Evolutionary conservation across 1,140 invertebrate species (phyloP).

Genomic region (Cotesia vestalis): DNA sequence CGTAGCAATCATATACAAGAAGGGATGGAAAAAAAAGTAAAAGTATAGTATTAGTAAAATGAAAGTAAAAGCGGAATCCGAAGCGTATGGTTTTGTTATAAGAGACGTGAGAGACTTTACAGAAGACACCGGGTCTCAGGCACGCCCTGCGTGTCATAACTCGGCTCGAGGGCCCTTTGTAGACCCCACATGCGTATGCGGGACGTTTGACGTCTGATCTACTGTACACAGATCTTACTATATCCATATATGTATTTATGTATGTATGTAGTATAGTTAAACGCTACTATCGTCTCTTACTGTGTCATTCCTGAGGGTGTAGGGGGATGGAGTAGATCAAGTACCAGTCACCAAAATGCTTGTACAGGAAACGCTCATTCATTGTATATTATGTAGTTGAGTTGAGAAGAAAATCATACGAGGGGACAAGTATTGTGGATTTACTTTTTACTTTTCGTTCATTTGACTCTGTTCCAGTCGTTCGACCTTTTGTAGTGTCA

Average conservation of each 20-base stretch:
- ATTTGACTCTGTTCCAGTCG: not conserved
- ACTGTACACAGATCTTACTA: not conserved
- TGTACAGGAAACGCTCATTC: no score
- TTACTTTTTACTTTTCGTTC: not conserved
- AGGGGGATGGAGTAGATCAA: no score
- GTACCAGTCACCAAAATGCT: no score
- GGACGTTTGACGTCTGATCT: conserved; percentile 6
- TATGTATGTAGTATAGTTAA: not conserved
- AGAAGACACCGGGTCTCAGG: no score
- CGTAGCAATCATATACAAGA: not conserved
- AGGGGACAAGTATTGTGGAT: not conserved
- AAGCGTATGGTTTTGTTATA: no score
- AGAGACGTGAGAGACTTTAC: no score
- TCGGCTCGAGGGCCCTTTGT: no score
- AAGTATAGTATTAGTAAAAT: not conserved
- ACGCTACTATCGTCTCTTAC: not conserved
- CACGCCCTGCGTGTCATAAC: no score
- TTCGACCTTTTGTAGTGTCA: not conserved
- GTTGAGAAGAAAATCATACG: no score
- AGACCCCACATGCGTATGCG: not conserved
- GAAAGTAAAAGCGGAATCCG: not conserved
- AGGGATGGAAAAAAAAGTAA: not conserved
- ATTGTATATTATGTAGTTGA: no score
- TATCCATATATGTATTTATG: not conserved
- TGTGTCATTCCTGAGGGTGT: no score